Percentiles rank a stretch among this genome's conserved stretches.
Conservation (phyloP, 2,797 vertebrate species). For the Pseudomugil tenellus region DNA sequence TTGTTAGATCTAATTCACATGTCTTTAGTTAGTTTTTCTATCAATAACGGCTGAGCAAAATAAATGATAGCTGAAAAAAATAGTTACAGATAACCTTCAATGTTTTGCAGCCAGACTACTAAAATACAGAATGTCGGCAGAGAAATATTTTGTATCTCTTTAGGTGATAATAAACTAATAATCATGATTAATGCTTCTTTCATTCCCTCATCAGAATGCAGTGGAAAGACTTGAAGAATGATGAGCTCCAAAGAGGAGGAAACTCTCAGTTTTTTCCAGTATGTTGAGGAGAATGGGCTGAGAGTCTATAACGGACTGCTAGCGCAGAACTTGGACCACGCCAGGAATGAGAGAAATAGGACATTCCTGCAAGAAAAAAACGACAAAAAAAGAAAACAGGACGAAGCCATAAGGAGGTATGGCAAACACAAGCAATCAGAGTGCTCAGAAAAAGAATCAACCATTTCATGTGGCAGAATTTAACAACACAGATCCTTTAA, state of each 20-base stretch:
- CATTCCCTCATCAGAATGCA: constrained; percentile 81
- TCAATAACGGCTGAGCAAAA: constrained; percentile 43
- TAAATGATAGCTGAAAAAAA: constrained; percentile 29
- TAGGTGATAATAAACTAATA: not conserved
- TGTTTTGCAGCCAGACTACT: constrained; percentile 13
- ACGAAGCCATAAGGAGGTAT: constrained; percentile 98
- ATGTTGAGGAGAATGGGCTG: constrained; percentile 97
- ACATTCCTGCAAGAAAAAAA: constrained; percentile 96
- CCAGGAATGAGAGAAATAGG: constrained; percentile 96
- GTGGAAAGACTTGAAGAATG: constrained; percentile 90
- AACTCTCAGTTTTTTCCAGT: constrained; percentile 94
- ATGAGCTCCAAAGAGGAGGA: constrained; percentile 94
- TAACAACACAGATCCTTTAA: not conserved
- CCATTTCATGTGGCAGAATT: not conserved
- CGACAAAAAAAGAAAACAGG: constrained; percentile 96
- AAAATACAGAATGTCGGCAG: not conserved
- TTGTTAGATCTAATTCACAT: constrained; percentile 31
- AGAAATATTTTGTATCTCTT: not conserved
- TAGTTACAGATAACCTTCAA: constrained; percentile 6
- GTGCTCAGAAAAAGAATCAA: not conserved
- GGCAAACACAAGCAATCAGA: constrained; percentile 11
- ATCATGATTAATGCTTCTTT: constrained; percentile 18
- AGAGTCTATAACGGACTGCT: constrained; percentile 93
- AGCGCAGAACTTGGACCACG: constrained; percentile 93
- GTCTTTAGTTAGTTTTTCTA: constrained; percentile 20